These are phyloP conservation scores for Dicyrtomina minuta DNA, from an alignment of 2,888 invertebrate genomes.

Conservation along the genomic window DNA sequence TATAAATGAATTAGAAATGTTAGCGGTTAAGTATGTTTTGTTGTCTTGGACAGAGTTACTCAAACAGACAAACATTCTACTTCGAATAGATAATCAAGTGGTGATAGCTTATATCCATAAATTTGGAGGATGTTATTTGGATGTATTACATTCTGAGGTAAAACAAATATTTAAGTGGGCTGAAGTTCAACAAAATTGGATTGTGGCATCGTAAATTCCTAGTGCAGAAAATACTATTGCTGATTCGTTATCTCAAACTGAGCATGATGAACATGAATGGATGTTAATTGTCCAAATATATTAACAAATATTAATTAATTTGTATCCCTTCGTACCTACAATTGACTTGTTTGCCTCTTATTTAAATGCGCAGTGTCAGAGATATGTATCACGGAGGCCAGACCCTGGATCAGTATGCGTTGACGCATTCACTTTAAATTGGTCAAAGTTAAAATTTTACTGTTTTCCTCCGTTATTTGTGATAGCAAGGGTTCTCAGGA, in stretches of 20 bases:
- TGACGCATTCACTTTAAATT: no score
- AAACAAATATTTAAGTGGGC: neutral
- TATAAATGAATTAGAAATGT: neutral
- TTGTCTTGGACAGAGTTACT: neutral
- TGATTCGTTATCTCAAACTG: neutral
- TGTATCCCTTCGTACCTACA: neutral
- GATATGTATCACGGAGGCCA: no score
- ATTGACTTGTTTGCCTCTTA: no score
- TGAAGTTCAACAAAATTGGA: neutral
- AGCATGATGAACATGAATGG: slow-evolving; percentile 2
- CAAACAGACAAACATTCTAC: neutral
- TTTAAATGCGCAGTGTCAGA: neutral
- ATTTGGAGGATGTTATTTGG: neutral
- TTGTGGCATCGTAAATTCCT: neutral
- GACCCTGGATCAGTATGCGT: no score
- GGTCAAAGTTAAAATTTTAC: no score
- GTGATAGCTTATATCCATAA: slow-evolving; percentile 4
- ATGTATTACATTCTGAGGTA: neutral
- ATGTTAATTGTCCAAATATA: neutral
- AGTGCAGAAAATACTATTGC: slow-evolving; percentile 5
- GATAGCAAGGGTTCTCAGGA: no score
- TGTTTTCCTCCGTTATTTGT: no score
- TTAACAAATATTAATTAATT: neutral
- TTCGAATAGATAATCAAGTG: neutral
- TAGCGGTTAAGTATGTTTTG: no score